Conservation (phyloP, 2,888 invertebrate species). For the Calliphora vomitoria region DNA sequence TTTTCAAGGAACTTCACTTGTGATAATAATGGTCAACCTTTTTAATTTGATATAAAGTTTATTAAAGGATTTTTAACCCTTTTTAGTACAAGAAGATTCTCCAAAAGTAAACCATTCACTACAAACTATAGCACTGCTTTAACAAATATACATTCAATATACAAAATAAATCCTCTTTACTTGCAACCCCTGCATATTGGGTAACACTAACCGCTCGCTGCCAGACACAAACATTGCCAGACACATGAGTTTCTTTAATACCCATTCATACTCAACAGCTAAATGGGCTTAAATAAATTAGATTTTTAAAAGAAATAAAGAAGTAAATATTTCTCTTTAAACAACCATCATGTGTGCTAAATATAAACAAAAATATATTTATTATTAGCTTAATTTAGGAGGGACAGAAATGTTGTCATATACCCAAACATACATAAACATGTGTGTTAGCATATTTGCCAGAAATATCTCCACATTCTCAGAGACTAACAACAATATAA, state of each 20-base stretch:
- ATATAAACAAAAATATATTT: neutral
- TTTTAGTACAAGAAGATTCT: too few species aligned
- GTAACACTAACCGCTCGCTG: neutral
- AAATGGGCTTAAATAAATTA: conserved; percentile 34
- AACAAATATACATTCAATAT: too few species aligned
- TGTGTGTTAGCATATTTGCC: conserved; percentile 3
- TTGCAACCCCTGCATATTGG: neutral
- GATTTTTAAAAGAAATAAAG: conserved; percentile 9
- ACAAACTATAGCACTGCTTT: too few species aligned
- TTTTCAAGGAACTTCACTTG: neutral
- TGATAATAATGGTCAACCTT: neutral
- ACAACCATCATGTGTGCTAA: conserved; percentile 1
- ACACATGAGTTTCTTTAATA: neutral
- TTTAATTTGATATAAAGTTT: too few species aligned
- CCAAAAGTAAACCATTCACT: too few species aligned
- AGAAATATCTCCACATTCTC: neutral
- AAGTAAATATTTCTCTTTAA: conserved; percentile 21
- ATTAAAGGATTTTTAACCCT: too few species aligned
- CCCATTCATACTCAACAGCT: neutral
- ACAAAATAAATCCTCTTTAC: neutral
- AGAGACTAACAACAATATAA: neutral
- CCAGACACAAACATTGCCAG: neutral
- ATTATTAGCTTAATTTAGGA: conserved; percentile 30
- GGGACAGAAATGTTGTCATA: neutral
- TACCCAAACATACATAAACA: neutral